Percentiles rank a stretch among this genome's conserved stretches.
phyloP scores from a whole-genome alignment of 2,888 invertebrate genomes.

The Acleris sparsana region DNA sequence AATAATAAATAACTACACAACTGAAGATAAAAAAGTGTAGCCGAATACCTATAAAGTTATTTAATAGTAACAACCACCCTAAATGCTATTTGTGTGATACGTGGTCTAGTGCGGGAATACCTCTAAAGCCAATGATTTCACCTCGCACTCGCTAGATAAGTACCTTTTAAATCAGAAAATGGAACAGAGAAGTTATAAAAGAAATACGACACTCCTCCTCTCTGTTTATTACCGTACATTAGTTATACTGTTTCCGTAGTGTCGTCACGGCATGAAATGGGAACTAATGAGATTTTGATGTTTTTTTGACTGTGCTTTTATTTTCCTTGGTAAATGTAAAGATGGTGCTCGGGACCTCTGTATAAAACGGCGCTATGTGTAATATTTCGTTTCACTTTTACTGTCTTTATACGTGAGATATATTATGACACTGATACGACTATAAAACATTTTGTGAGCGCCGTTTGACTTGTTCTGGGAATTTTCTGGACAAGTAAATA shows the following conservation, averaged over 20 bases:
- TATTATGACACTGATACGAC: conserved; percentile 11
- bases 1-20: too few relatives aligned
- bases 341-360: conserved; percentile 56
- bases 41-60: too few relatives aligned
- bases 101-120: conserved; percentile 33
- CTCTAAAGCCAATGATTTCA: conserved; percentile 49
- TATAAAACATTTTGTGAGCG: conserved; percentile 4
- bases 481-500: not conserved
- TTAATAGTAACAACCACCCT: conserved; percentile 2
- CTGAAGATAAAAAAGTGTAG: too few relatives aligned
- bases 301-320: conserved; percentile 83
- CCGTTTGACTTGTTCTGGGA: conserved; percentile 2
- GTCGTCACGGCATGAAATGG: conserved; percentile 82
- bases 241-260: conserved; percentile 83
- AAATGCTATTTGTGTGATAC: conserved; percentile 22
- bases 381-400: conserved; percentile 48
- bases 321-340: conserved; percentile 70
- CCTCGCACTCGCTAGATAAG: conserved; percentile 59
- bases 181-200: conserved; percentile 79
- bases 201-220: conserved; percentile 80
- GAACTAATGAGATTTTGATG: conserved; percentile 84
- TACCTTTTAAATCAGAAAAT: conserved; percentile 77
- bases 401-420: conserved; percentile 12
- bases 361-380: conserved; percentile 53
- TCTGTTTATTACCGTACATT: conserved; percentile 82